Evolutionary conservation across 2,113 vertebrate genomes (phyloP).

Genomic region (Oreochromis niloticus): DNA sequence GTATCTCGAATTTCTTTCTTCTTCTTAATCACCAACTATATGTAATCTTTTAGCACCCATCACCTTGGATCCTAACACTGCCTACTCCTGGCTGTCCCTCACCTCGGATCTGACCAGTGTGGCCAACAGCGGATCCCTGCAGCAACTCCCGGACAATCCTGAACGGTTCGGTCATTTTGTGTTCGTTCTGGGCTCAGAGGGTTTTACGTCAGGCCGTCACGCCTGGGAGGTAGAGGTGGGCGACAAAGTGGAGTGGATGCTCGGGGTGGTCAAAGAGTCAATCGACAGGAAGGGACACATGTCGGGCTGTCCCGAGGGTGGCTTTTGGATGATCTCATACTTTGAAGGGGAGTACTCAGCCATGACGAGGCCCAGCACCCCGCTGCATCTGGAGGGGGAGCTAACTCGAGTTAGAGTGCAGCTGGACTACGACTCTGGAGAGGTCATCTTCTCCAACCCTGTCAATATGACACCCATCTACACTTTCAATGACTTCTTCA

Average conservation of each 20-base stretch:
- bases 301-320: slow-evolving; percentile 69
- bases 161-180: slow-evolving; percentile 76
- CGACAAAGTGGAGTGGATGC: slow-evolving; percentile 73
- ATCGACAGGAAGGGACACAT: slow-evolving; percentile 73
- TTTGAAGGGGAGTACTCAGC: slow-evolving; percentile 68
- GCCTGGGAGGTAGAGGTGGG: slow-evolving; percentile 77
- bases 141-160: slow-evolving; percentile 67
- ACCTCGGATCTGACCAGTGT: slow-evolving; percentile 66
- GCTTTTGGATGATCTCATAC: slow-evolving; percentile 76
- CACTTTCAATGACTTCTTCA: slow-evolving; percentile 68
- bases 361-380: slow-evolving; percentile 70
- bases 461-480: slow-evolving; percentile 64
- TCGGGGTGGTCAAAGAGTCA: slow-evolving; percentile 71
- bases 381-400: slow-evolving; percentile 21
- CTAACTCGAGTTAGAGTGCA: slow-evolving; percentile 68
- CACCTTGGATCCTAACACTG: slow-evolving; percentile 75
- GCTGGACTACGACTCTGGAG: slow-evolving; percentile 69
- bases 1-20: not conserved
- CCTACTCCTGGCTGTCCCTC: slow-evolving; percentile 71
- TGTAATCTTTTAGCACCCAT: slow-evolving; percentile 65
- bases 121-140: slow-evolving; percentile 60
- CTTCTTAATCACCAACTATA: not conserved
- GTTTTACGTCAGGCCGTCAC: slow-evolving; percentile 68
- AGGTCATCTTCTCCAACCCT: slow-evolving; percentile 70
- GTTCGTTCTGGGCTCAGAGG: slow-evolving; percentile 72